Base-by-base conservation (phyloP, 2,888 invertebrate species). In the Masnerella sp. region DNA sequence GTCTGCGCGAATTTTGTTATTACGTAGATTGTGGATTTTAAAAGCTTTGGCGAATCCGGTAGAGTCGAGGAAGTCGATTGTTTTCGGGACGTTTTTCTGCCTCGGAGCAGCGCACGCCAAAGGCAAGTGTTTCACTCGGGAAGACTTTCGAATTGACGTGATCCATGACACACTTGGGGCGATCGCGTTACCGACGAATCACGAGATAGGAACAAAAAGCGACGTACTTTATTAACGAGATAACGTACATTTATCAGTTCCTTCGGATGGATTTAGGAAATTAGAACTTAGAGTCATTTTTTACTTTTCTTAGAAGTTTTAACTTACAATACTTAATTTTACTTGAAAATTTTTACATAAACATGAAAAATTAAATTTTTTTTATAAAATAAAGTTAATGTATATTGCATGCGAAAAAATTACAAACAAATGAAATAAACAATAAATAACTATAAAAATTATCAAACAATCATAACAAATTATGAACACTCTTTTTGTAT, bases 101-200 rank as follows among this genome's bases (percentile, higher is more conserved):
- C 20, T 34, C 20, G 18, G 22, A 20, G 17, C 51, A 51, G 36
- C 42, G 58, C 43, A 28, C 34, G 58, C 36, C 45, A 72, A 74
- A 74, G 74, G 75, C 42, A 49, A 64, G 45, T 56, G 71, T 69
- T 74, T 68, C 61, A 38, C 58, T 70, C 52, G 20, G 32, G 11
- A 58, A 42, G 70, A 77, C 67, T 72, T 76, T 74, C 72, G 54
- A 76, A 75, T 75, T 65, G 72, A 74, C 51, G 64, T 54, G 76
- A 77, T 75, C 77, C 77, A 56, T 77, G 79, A 77, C 77, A 77
- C 42, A 77, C 73, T 79, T 77, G 73, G 25, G 59, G 25, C 52
- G 52, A 75, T 77, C 72, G 38, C 32, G 40, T 76, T 73, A 70
- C 72, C 49, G 36, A 47, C 69, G 43, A 54, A 56, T 62, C 49